Base-by-base conservation (phyloP, 2,888 invertebrate genomes). In the Entomobrya proxima region DNA sequence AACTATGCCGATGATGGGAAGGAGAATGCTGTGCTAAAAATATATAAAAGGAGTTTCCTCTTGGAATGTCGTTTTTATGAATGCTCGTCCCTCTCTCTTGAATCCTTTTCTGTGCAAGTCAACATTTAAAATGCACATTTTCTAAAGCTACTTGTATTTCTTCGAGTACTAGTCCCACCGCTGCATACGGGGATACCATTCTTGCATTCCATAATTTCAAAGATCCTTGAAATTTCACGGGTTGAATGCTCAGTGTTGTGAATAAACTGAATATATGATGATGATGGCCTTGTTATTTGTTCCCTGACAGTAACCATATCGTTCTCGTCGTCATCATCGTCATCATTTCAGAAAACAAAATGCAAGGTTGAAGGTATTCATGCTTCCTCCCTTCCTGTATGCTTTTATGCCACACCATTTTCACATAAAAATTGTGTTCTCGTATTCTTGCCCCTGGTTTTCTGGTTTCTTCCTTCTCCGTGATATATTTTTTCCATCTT, bases 11-110 rank as follows among this genome's bases (percentile, higher is more conserved):
- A 52, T 27, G 30, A 80, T 69, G 74, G n/a, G n/a, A n/a, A n/a
- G n/a, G n/a, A n/a, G n/a, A n/a, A 75, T 74, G 74, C 50, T 40
- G 55, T 76, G 83, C 83, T 83, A 83, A 83, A 83, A 76, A 76
- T 76, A 83, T 37, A 67, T 27, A 83, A 75, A 67, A 83, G 52
- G 76, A 67, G 55, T 76, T 76, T 75, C n/a, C n/a, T 35, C 21
- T 35, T 76, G 83, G 83, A 83, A 82, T 82, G 81, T 74, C 50
- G 74, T 74, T 74, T 52, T 44, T 74, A 52, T 74, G 50, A 74
- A 50, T 50, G 15, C 9, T 7, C 44, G 7, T 15, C 15, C 52
- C 21, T 47, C 32, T 18, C 50, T 74, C 18, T 32, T 32, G 44
- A 7, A 40, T 40, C 7, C 24, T 4, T 40, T 67, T 11, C 18